These are phyloP conservation scores for Lamprologus callipterus DNA, from an alignment of 2,113 vertebrate species.

Conservation along the genomic window DNA sequence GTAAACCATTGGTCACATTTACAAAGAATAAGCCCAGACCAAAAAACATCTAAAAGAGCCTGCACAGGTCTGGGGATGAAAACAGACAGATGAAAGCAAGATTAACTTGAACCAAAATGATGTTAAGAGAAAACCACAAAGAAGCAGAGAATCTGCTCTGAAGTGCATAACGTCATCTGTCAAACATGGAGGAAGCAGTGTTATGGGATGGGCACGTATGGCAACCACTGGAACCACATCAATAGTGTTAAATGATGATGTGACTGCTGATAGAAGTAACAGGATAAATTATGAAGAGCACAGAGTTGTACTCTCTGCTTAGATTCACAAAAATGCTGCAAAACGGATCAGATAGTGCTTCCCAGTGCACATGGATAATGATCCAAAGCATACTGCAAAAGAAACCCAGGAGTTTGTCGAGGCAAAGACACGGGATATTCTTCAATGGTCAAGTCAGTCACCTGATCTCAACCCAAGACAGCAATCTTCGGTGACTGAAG, in stretches of 20 bases:
- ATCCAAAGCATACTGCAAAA: neutral
- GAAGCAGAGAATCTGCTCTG: neutral
- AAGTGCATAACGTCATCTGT: neutral
- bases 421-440: neutral
- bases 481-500: neutral
- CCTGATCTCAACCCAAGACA: neutral
- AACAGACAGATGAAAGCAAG: neutral
- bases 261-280: neutral
- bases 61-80: neutral
- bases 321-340: neutral
- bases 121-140: neutral
- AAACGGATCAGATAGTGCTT: neutral
- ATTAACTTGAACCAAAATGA: neutral
- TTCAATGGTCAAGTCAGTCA: neutral
- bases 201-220: neutral
- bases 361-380: neutral
- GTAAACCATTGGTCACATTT: neutral
- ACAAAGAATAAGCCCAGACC: neutral
- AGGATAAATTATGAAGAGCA: neutral
- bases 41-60: neutral
- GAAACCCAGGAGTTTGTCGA: neutral
- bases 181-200: neutral
- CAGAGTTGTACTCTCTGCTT: neutral
- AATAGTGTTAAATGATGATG: neutral
- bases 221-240: neutral